Base-by-base conservation (phyloP, 2,888 invertebrate species). In the Subacronicta megacephala region DNA sequence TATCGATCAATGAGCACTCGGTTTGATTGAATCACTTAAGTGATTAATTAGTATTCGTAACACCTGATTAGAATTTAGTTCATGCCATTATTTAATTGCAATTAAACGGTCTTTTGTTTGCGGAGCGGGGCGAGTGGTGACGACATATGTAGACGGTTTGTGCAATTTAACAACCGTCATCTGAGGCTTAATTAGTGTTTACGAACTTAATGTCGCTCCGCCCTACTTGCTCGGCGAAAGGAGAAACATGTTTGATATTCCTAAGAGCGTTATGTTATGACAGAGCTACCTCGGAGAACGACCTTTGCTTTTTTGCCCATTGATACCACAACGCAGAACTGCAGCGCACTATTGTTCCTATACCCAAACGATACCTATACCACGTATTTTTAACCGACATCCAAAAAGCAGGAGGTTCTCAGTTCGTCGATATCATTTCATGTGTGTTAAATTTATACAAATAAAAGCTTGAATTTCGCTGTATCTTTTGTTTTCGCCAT, bases 21-120 rank as follows among this genome's bases (percentile, higher is more conserved):
- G 45, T 61, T 56, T 61, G 69, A 77, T 75, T 69, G 44, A 72
- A 75, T 75, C 66, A 72, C 63, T 45, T 43, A 62, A 61, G 38
- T 71, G 65, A 76, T 75, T 60, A 77, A 71, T 75, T 58, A 61
- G 40, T 42, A 18, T 46, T 38, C 38, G 45, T 35, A 52, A 36
- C 31, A 46, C 36, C 17, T 44, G 47, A 53, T 72, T 52, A 61
- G 38, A 54, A 53, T 61, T 58, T 53, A 29, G 18, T 49, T 58
- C 35, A 31, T 56, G 37, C 43, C 35, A 53, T 61, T 50, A 58
- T 74, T 74, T 55, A 53, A 46, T 53, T 53, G 41, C 47, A 62
- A 66, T 43, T 74, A 59, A 55, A 16, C 31, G 16, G 23, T 46
- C 37, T 57, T 55, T 55, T 63, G 40, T 45, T 49, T 18, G 40